phyloP scores from a whole-genome alignment of 2,797 vertebrate genomes.

The Mormyrops boulengeri region DNA sequence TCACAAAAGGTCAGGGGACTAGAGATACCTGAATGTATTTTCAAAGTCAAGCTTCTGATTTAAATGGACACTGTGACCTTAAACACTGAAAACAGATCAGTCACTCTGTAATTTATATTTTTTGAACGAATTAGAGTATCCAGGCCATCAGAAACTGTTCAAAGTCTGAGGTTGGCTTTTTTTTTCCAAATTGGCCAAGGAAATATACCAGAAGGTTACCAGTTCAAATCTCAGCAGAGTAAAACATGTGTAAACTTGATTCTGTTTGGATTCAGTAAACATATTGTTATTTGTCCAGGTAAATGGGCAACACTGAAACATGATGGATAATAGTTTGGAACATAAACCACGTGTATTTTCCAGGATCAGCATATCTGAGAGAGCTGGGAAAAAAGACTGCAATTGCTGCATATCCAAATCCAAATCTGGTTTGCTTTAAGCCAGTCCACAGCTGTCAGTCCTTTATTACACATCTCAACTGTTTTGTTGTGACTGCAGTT shows the following conservation, averaged over 20 bases:
- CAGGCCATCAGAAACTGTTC: neutral
- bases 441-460: neutral
- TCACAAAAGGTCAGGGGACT: conserved; percentile 57
- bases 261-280: neutral
- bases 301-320: neutral
- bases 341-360: neutral
- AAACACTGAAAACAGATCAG: conserved; percentile 56
- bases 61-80: conserved; percentile 71
- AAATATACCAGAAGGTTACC: neutral
- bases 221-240: neutral
- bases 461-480: neutral
- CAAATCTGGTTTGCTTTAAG: neutral
- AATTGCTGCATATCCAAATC: neutral
- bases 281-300: neutral
- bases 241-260: neutral
- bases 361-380: neutral
- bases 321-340: neutral
- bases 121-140: conserved; percentile 39
- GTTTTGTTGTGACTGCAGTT: neutral
- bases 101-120: conserved; percentile 44
- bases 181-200: neutral
- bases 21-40: conserved; percentile 48
- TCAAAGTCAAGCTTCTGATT: conserved; percentile 53
- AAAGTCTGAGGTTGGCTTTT: neutral
- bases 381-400: neutral